Conservation (phyloP, 1,140 invertebrate genomes). For the Dendroctonus ponderosae region DNA sequence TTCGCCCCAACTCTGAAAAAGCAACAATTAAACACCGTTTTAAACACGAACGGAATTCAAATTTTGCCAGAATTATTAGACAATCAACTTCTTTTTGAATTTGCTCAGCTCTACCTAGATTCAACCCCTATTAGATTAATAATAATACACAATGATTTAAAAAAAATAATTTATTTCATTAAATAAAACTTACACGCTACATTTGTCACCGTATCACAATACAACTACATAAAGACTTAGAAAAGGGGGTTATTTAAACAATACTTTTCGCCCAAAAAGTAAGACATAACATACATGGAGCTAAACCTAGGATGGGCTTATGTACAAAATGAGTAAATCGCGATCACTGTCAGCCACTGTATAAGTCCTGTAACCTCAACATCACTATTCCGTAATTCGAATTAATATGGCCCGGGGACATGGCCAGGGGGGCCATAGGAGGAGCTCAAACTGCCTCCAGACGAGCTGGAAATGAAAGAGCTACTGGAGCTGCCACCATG, state of each 20-base stretch:
- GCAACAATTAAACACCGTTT: neutral
- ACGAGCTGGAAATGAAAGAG: slow-evolving; percentile 17
- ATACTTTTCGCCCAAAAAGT: no score
- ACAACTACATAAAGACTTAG: slow-evolving; percentile 37
- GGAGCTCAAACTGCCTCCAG: slow-evolving; percentile 54
- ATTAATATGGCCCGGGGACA: slow-evolving; percentile 42
- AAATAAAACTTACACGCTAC: slow-evolving; percentile 63
- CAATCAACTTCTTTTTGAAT: no score
- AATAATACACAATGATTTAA: slow-evolving; percentile 38
- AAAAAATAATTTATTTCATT: slow-evolving; percentile 55
- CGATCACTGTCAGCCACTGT: slow-evolving; percentile 18
- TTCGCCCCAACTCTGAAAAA: neutral
- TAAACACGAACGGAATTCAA: neutral
- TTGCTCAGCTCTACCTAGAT: no score
- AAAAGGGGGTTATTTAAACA: no score
- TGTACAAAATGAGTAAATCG: slow-evolving; percentile 33
- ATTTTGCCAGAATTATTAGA: no score
- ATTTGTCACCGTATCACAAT: slow-evolving; percentile 77
- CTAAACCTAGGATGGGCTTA: slow-evolving; percentile 4
- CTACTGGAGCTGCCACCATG: slow-evolving; percentile 31
- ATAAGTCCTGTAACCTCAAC: slow-evolving; percentile 3
- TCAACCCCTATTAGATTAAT: no score
- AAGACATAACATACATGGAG: no score
- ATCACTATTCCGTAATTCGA: slow-evolving; percentile 12
- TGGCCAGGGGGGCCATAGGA: slow-evolving; percentile 64